Conservation (phyloP, 35 echinoderm and acorn worm genomes). For the Anneissia japonica region DNA sequence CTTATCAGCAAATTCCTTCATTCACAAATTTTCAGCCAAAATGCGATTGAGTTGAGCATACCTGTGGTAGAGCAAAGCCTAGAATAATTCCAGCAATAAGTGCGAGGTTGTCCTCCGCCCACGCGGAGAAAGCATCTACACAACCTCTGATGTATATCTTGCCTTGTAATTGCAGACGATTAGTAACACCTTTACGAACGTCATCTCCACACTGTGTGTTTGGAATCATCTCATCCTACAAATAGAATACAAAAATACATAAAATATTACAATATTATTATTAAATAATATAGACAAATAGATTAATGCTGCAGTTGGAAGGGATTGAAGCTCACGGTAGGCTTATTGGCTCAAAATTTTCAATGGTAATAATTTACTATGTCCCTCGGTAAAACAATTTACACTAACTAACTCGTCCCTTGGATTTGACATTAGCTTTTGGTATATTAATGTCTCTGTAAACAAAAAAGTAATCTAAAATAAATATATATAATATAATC, state of each 20-base stretch:
- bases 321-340: slow-evolving; percentile 34
- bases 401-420: no score
- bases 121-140: slow-evolving; percentile 60
- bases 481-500: no score
- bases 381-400: no score
- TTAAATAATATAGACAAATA: neutral
- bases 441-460: no score
- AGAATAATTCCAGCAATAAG: slow-evolving; percentile 46
- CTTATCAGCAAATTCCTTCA: no score
- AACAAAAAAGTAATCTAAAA: no score
- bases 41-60: slow-evolving; percentile 4
- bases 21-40: no score
- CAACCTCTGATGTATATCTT: slow-evolving; percentile 65
- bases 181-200: slow-evolving; percentile 31
- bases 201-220: slow-evolving; percentile 83
- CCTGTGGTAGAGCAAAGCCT: slow-evolving; percentile 62
- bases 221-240: slow-evolving; percentile 40
- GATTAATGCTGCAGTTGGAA: neutral
- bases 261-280: neutral
- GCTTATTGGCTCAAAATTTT: no score
- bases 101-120: slow-evolving; percentile 52
- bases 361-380: no score
- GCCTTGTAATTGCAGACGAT: slow-evolving; percentile 32
- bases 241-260: neutral
- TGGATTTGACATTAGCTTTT: no score